These are phyloP conservation scores for Aegithalos caudatus DNA, from an alignment of 2,113 vertebrate species.

Conservation along the genomic window DNA sequence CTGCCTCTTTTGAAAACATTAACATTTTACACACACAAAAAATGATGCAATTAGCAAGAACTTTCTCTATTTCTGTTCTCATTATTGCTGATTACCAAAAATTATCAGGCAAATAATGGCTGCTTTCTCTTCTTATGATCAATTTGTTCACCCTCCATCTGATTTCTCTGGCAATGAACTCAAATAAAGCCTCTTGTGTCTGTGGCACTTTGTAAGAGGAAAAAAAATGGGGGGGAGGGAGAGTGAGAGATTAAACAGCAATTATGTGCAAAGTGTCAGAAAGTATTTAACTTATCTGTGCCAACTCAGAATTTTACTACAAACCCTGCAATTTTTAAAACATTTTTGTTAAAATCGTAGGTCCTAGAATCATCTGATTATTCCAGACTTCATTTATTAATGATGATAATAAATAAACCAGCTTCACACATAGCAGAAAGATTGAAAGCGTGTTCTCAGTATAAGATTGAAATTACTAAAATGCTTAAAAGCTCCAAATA, in stretches of 20 bases:
- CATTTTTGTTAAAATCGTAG: not conserved
- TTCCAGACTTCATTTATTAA: not conserved
- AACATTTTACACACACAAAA: constrained; percentile 22
- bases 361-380: not conserved
- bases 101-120: constrained; percentile 50
- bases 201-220: not conserved
- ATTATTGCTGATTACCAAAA: constrained; percentile 63
- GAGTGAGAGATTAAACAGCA: not conserved
- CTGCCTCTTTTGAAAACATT: constrained; percentile 29
- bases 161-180: constrained; percentile 42
- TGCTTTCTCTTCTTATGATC: constrained; percentile 41
- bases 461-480: not conserved
- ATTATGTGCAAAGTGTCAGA: not conserved
- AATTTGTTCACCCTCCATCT: constrained; percentile 44
- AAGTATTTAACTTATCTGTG: not conserved
- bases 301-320: not conserved
- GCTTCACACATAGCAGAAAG: not conserved
- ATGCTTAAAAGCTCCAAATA: not conserved
- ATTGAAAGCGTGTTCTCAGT: not conserved
- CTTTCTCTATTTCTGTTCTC: constrained; percentile 55
- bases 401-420: not conserved
- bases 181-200: constrained; percentile 14
- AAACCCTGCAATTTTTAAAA: not conserved
- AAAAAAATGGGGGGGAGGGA: not conserved
- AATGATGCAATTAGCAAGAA: constrained; percentile 35